phyloP scores from a whole-genome alignment of 2,888 invertebrate species.

The Ophion obscuratus region DNA sequence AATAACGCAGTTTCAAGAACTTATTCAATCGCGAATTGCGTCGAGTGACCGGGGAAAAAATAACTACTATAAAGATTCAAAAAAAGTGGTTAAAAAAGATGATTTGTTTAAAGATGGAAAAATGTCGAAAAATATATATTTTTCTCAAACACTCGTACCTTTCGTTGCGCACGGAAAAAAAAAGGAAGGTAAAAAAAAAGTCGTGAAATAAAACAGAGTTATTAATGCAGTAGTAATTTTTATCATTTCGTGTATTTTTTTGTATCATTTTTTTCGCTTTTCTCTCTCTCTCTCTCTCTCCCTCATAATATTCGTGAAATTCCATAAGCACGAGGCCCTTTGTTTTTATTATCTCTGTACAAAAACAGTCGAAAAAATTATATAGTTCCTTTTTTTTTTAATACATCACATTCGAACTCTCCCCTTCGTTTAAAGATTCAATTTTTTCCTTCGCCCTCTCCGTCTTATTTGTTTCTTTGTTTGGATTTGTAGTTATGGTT shows the following conservation, averaged over 20 bases:
- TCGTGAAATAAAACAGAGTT: background rate
- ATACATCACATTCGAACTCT: constrained; percentile 43
- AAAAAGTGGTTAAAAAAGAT: too few relatives aligned
- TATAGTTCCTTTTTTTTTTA: constrained; percentile 76
- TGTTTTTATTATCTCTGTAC: constrained; percentile 84
- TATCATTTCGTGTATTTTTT: constrained; percentile 3
- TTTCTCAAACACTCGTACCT: too few relatives aligned
- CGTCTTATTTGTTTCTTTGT: background rate
- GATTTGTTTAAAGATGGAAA: too few relatives aligned
- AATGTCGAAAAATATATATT: too few relatives aligned
- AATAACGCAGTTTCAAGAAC: too few relatives aligned
- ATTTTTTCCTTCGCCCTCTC: constrained; percentile 16
- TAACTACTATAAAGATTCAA: too few relatives aligned
- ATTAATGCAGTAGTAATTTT: constrained; percentile 18
- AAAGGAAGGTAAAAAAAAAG: constrained; percentile 4
- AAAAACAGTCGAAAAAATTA: constrained; percentile 84
- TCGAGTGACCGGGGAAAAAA: too few relatives aligned
- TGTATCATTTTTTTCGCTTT: constrained; percentile 24
- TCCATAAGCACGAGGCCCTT: constrained; percentile 84
- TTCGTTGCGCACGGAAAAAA: too few relatives aligned
- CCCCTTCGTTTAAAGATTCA: constrained; percentile 35
- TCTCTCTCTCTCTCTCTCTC: constrained; percentile 59
- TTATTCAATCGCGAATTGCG: too few relatives aligned
- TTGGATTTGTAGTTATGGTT: constrained; percentile 11
- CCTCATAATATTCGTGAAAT: constrained; percentile 81